These are phyloP conservation scores for Austrolebias charrua DNA, from an alignment of 2,797 vertebrate genomes.

Conservation along the genomic window DNA sequence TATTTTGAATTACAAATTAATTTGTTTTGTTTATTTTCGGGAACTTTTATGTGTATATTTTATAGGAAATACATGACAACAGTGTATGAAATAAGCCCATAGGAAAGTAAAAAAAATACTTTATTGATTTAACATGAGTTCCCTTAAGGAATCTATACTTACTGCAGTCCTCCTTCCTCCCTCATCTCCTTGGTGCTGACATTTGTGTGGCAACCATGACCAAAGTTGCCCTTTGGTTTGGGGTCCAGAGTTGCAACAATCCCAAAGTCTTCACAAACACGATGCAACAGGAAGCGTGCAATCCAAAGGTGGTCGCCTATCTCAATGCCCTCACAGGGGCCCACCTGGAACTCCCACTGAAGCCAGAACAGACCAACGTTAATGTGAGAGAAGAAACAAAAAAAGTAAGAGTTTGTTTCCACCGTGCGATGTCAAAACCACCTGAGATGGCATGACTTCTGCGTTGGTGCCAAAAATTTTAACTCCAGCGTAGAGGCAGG, in stretches of 20 bases:
- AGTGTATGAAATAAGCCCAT: too few relatives aligned
- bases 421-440: conserved; percentile 21
- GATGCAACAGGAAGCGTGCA: conserved; percentile 86
- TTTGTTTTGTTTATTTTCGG: too few relatives aligned
- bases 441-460: conserved; percentile 93
- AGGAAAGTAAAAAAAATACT: too few relatives aligned
- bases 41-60: too few relatives aligned
- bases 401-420: neutral
- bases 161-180: conserved; percentile 83
- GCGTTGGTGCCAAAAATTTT: conserved; percentile 86
- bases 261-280: conserved; percentile 89
- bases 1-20: too few relatives aligned
- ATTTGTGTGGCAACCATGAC: conserved; percentile 87
- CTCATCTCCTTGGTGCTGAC: conserved; percentile 86
- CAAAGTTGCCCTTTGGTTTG: conserved; percentile 86
- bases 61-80: too few relatives aligned
- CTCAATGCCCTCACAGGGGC: conserved; percentile 84
- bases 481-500: conserved; percentile 85
- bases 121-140: too few relatives aligned
- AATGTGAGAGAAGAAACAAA: neutral
- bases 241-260: conserved; percentile 85
- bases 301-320: conserved; percentile 91
- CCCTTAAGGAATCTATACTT: conserved; percentile 71
- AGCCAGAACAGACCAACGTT: neutral
- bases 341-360: conserved; percentile 93